Base-by-base conservation (phyloP, 1,140 invertebrate genomes). In the Sminthurides bifidus region DNA sequence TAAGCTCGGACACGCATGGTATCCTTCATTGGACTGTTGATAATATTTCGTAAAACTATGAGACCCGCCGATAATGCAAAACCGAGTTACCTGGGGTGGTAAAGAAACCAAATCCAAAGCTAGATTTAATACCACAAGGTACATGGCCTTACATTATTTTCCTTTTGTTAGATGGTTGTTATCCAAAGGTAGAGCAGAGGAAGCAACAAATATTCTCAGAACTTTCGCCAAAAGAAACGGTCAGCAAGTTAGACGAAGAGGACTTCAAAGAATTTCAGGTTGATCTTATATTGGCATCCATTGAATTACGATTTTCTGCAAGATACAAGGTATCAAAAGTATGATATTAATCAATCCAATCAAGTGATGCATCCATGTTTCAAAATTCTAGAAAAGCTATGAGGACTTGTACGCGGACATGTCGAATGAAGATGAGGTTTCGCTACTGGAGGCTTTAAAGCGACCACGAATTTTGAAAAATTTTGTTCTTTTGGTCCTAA, bases 191-290 rank as follows among this genome's bases (percentile, higher is more conserved):
- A 76, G 83, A 66, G 73, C 85, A 1, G 82, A 88, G 52, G 79
- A 84, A 65, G 85, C 86, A 3, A 74, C 88, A 23, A 69, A 70
- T 10, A 89, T 90, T 31, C 73, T 91, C 56, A 79, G 77, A 58
- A 84, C 83, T 65, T 85, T 91, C 67, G 84, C 88, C 65, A 76
- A 75, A 54, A 78, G 87, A 17, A 92, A 92, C 70, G 77, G 80
- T 33, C 81, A 76, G 0, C 77, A 80, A 58, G 81, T 90, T 27
- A n/a, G 77, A 83, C 1, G 77, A 81, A 1, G 75, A 80, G 60
- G 75, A 86, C 17, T 81, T 86, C 64, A 76, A 78, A 45, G 75
- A 83, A 62, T 87, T 89, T 62, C 76, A 78, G 31, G 82, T 81
- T 68, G 78, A 23, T 43, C 15, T 45, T 41, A 35, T 12, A 60